phyloP scores from a whole-genome alignment of 30 jellyfish, hydroid and myxozoan genomes.

The Turritopsis rubra region DNA sequence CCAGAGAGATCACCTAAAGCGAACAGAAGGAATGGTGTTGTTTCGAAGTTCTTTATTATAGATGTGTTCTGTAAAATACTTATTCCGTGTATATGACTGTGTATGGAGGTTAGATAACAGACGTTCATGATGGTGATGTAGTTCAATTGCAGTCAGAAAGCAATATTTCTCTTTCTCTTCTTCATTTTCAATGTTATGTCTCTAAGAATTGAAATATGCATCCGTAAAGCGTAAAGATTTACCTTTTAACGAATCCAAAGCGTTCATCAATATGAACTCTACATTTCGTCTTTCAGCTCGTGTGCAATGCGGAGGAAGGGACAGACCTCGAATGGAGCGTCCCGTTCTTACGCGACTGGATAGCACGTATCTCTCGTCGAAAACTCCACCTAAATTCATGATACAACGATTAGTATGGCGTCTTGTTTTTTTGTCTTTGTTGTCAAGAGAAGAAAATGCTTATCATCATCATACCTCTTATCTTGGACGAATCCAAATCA shows the following conservation, averaged over 20 bases:
- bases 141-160: too few species aligned
- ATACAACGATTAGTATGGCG: not conserved
- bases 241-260: constrained; percentile 35
- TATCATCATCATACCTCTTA: not conserved
- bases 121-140: too few species aligned
- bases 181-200: too few species aligned
- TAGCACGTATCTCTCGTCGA: constrained; percentile 68
- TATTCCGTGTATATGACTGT: too few species aligned
- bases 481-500: not conserved
- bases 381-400: constrained; percentile 39
- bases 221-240: too few species aligned
- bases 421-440: not conserved
- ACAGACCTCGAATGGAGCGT: constrained; percentile 52
- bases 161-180: too few species aligned
- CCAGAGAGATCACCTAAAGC: constrained; percentile 49
- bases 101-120: too few species aligned
- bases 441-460: not conserved
- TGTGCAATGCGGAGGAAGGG: constrained; percentile 84
- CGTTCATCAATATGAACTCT: constrained; percentile 37
- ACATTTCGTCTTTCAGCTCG: constrained; percentile 70
- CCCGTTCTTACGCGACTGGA: constrained; percentile 69
- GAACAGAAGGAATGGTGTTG: not conserved
- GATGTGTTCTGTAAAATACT: not conserved
- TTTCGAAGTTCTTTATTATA: not conserved
- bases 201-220: too few species aligned